Conservation (phyloP, 2,888 invertebrate genomes). For the Spodoptera picta region DNA sequence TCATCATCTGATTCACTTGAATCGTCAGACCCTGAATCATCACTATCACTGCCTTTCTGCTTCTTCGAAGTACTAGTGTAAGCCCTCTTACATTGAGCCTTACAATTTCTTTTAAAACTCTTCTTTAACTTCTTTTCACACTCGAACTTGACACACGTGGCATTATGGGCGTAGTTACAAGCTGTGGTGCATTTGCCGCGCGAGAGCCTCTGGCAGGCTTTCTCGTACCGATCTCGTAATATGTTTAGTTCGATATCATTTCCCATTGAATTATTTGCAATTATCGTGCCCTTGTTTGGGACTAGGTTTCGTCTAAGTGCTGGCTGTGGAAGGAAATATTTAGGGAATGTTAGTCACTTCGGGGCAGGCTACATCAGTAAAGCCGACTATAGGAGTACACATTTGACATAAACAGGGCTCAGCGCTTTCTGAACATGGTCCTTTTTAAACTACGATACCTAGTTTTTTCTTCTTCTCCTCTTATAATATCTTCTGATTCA, state of each 20-base stretch:
- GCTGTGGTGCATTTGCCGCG: slow-evolving; percentile 61
- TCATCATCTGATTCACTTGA: slow-evolving; percentile 5
- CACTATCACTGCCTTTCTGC: slow-evolving; percentile 7
- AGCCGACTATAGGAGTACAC: no score
- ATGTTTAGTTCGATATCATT: slow-evolving; percentile 47
- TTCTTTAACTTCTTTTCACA: slow-evolving; percentile 55
- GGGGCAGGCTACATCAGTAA: no score
- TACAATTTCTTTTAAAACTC: slow-evolving; percentile 60
- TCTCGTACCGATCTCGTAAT: slow-evolving; percentile 66
- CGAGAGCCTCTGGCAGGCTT: slow-evolving; percentile 62
- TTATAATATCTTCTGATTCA: no score
- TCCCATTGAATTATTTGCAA: no score
- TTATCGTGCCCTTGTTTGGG: neutral
- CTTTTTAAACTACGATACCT: no score
- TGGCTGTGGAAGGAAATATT: slow-evolving; percentile 12
- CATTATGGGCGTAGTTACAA: slow-evolving; percentile 51
- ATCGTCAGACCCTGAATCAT: neutral
- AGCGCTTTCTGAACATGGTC: no score
- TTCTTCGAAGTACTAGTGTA: slow-evolving; percentile 39
- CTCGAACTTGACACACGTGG: slow-evolving; percentile 53
- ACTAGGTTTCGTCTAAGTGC: slow-evolving; percentile 10
- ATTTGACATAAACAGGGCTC: no score
- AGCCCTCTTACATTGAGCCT: slow-evolving; percentile 53
- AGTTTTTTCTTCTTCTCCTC: no score
- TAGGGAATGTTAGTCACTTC: no score